Evolutionary conservation across 2,888 invertebrate species (phyloP), one percentile per base, ranked within the genome.

Genomic region (Cosmopolites sordidus): DNA sequence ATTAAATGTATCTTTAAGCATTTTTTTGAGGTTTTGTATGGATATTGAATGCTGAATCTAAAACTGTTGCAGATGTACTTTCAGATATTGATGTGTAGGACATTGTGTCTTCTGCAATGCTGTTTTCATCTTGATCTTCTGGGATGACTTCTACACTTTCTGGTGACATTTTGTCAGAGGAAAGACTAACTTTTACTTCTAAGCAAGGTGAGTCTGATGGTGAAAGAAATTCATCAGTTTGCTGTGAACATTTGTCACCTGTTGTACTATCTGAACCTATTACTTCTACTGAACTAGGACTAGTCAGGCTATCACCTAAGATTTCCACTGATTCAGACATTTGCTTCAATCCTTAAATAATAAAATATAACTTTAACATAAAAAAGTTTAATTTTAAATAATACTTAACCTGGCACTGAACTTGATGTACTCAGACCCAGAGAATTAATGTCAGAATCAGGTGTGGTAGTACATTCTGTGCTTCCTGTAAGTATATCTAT

Each of bases 251-350:
- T 53, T 76, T 76, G 58, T 77, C 76, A 65, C 76, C 77, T 49
- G 60, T 63, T 4, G 69, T 75, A 63, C 74, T 78, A 64, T 78
- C 78, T 64, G 76, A 78, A 11, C 78, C 81, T 42, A 87, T 71
- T 57, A 87, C 79, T 75, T 87, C 87, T 22, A 86, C 83, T 8
- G 87, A 87, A 72, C 86, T 86, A 1, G 86, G 86, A 60, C 84
- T 86, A 14, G 84, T 78, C 54, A 83, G 73, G 67, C 85, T 85
- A 61, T 84, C 84, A 0, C 83, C 84, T 45, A 90, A 74, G 44
- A 89, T 79, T 74, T 90, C 90, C 6, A 89, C 84, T 1, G 89
- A 90, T 58, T 89, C 89, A 0, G 89, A 88, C 62, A 80, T 80
- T 43, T 78, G 75, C 66, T 81, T 83, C 76, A 74, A 14, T 79